A percentile compares a stretch with the other conserved stretches of the same genome.
These are phyloP conservation scores for Drosophila albomicans DNA, from an alignment of 1,140 invertebrate species.

Conservation along the genomic window DNA sequence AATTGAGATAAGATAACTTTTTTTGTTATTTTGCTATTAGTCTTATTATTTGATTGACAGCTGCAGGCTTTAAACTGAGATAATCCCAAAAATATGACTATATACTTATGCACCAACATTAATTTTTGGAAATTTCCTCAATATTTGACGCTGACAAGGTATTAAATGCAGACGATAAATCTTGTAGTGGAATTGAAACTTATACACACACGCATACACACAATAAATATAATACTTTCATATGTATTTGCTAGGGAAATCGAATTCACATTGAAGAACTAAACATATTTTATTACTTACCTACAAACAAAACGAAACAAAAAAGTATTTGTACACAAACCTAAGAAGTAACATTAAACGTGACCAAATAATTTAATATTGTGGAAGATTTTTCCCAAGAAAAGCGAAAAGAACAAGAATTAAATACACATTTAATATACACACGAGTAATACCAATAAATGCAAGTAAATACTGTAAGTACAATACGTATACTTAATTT, in stretches of 20 bases:
- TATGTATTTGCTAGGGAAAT: slow-evolving; percentile 51
- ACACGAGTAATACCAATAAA: slow-evolving; percentile 44
- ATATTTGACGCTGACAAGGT: slow-evolving; percentile 19
- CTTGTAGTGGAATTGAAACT: slow-evolving; percentile 67
- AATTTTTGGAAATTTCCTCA: slow-evolving; percentile 22
- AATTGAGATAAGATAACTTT: background rate
- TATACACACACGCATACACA: slow-evolving; percentile 22
- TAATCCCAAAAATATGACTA: slow-evolving; percentile 21
- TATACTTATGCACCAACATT: slow-evolving; percentile 24
- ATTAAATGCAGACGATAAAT: slow-evolving; percentile 37
- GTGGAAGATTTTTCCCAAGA: slow-evolving; percentile 63
- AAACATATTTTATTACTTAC: slow-evolving; percentile 80
- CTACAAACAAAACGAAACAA: slow-evolving; percentile 41
- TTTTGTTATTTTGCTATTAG: background rate
- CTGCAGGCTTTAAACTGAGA: slow-evolving; percentile 33
- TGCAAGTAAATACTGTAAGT: slow-evolving; percentile 33
- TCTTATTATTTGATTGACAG: slow-evolving; percentile 1
- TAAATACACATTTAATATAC: slow-evolving; percentile 61
- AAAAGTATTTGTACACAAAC: slow-evolving; percentile 75
- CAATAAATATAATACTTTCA: slow-evolving; percentile 9
- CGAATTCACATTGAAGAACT: slow-evolving; percentile 42
- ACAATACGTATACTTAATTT: slow-evolving; percentile 30
- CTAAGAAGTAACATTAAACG: slow-evolving; percentile 75
- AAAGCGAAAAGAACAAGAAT: slow-evolving; percentile 54
- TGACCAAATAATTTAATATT: slow-evolving; percentile 83